These are phyloP conservation scores for Heteropelma amictum DNA, from an alignment of 2,888 invertebrate genomes.

Conservation along the genomic window DNA sequence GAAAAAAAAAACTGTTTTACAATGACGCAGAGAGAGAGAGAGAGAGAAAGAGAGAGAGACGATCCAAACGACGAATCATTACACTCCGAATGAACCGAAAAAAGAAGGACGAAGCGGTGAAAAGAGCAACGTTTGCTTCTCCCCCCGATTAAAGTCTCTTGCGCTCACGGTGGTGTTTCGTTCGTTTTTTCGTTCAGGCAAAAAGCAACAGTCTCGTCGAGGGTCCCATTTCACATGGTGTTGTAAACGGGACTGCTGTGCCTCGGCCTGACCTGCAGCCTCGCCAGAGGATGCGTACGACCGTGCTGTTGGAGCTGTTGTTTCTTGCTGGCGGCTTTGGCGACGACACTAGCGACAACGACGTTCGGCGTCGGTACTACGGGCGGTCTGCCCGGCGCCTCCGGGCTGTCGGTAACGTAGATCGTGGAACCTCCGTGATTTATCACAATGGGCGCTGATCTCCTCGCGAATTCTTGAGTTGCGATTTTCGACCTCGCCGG, in stretches of 20 bases:
- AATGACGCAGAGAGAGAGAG: conserved; percentile 65
- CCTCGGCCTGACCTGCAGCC: conserved; percentile 88
- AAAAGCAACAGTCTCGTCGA: not conserved
- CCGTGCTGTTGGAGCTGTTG: conserved; percentile 88
- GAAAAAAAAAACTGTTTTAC: conserved; percentile 47
- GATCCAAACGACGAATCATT: too few species aligned
- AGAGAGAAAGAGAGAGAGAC: too few species aligned
- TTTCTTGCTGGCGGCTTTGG: conserved; percentile 87
- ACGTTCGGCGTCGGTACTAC: conserved; percentile 80
- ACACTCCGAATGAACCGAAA: not conserved
- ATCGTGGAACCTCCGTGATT: conserved; percentile 62
- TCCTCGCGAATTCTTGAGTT: conserved; percentile 70
- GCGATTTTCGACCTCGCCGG: conserved; percentile 72
- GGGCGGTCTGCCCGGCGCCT: conserved; percentile 75
- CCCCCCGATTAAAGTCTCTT: conserved; percentile 11
- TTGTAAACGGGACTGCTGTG: conserved; percentile 92
- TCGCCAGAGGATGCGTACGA: conserved; percentile 93
- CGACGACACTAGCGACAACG: conserved; percentile 84
- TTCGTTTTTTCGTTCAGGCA: too few species aligned
- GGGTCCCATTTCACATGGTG: conserved; percentile 85
- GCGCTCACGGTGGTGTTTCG: conserved; percentile 20
- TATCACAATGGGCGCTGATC: conserved; percentile 73
- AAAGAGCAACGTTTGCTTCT: too few species aligned
- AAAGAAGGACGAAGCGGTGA: too few species aligned
- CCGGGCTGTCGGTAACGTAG: conserved; percentile 58